A percentile compares a stretch with the other conserved stretches of the same genome.
These are phyloP conservation scores for Diplosoma virens DNA, from an alignment of 23 tunicate genomes.

Conservation along the genomic window DNA sequence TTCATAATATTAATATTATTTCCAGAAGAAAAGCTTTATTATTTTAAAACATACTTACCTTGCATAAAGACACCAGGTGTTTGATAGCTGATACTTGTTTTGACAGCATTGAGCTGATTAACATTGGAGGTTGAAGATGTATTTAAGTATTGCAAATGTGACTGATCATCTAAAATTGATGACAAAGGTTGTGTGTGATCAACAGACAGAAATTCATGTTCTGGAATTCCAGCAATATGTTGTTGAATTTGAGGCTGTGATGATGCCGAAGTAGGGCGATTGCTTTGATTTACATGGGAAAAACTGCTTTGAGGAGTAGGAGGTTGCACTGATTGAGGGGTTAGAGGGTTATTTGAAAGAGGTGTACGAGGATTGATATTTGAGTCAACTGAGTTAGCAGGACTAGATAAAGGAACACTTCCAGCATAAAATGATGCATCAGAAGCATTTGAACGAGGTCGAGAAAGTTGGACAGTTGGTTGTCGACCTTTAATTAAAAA, in stretches of 20 bases:
- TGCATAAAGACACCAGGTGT: background rate
- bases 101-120: background rate
- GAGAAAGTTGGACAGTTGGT: slow-evolving; percentile 3
- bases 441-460: slow-evolving; percentile 56
- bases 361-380: slow-evolving; percentile 57
- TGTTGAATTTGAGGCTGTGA: slow-evolving; percentile 34
- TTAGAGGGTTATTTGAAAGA: slow-evolving; percentile 53
- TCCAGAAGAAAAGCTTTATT: too few species aligned
- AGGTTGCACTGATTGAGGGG: slow-evolving; percentile 46
- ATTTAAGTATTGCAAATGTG: slow-evolving; percentile 72
- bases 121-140: background rate
- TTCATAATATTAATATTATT: background rate
- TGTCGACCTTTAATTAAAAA: slow-evolving; percentile 3
- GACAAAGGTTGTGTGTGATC: slow-evolving; percentile 7
- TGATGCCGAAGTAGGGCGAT: background rate
- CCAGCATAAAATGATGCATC: slow-evolving; percentile 45
- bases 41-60: too few species aligned
- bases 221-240: background rate
- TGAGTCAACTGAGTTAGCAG: slow-evolving; percentile 57
- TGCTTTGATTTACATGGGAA: background rate
- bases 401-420: slow-evolving; percentile 72
- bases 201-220: background rate
- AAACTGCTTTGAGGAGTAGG: slow-evolving; percentile 30
- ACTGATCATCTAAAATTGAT: slow-evolving; percentile 45
- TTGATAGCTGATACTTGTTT: background rate